Base-by-base conservation (phyloP, 2,888 invertebrate genomes). In the Aspidapion aeneum region DNA sequence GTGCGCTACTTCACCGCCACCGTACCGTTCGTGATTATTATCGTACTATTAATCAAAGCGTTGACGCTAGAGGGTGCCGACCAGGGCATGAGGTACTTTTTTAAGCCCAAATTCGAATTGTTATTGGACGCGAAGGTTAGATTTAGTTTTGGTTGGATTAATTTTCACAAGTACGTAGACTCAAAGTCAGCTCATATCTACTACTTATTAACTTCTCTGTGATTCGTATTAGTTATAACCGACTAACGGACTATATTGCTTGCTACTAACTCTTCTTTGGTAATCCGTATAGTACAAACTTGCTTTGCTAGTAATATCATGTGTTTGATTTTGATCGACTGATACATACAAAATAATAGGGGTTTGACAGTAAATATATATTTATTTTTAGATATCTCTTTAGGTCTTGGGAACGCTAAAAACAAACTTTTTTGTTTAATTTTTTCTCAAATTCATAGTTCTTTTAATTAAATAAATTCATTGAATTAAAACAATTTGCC, bases 1-100 rank as follows among this genome's bases (percentile, higher is more conserved):
- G 88, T 95, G 60, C 90, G 96, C 70, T 96, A 96, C 80, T 90
- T 96, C 76, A 96, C 96, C 21, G 95, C 96, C 52, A 95, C 95
- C 18, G 87, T 96, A 70, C 96, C 96, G 2, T 96, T 95, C 79
- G 79, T 95, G 58, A 85, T 96, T 68, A 91, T 96, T 73, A 84
- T 94, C 71, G 90, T 93, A 54, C 89, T 96, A 75, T 86, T 96
- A 74, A 89, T 90, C 21, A 88, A 94, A 72, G 93, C 96, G n/a
- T 81, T 96, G 63, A 95, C 94, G 9, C 84, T 96, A 49, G 93
- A 94, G 64, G 96, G 96, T 51, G 94, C 96, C 50, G 87, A 90
- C 69, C 86, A 87, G 75, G 96, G 96, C 16, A 83, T 96, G 70
- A 83, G 89, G 73, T 96, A 90, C 80, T 94, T 96, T 81, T 93